Evolutionary conservation across 2,113 vertebrate species (phyloP).

Genomic region (Tupaia chinensis): DNA sequence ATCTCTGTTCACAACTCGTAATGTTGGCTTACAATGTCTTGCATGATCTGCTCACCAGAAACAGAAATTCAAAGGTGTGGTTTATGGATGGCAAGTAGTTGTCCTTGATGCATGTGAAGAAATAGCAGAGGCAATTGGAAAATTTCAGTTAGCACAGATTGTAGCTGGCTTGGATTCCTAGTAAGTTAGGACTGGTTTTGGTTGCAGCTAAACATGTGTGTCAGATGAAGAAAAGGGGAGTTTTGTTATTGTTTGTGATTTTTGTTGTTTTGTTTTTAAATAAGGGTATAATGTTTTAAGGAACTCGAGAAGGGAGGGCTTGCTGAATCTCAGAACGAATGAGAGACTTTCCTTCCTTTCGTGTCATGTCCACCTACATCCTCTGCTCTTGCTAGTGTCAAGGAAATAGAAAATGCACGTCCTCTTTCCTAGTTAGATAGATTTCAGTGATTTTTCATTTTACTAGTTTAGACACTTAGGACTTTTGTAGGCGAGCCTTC

Average conservation of each 20-base stretch:
- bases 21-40: accelerated
- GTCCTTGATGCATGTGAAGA: neutral
- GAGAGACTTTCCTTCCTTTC: neutral
- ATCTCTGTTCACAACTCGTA: neutral
- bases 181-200: neutral
- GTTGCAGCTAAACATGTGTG: neutral
- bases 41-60: neutral
- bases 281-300: neutral
- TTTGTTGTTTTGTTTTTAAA: neutral
- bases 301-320: neutral
- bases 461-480: neutral
- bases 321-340: neutral
- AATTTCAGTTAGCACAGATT: neutral
- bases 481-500: neutral
- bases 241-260: neutral
- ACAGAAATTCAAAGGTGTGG: neutral
- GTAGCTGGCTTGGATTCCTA: neutral
- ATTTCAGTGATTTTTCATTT: neutral
- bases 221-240: neutral
- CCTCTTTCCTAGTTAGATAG: neutral
- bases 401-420: neutral
- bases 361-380: neutral
- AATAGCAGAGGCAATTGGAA: neutral
- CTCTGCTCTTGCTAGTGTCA: neutral
- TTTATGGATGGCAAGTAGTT: neutral